Evolutionary conservation across 2,797 vertebrate species (phyloP), one percentile per base, ranked within the genome.

Genomic region (Galago senegalensis): DNA sequence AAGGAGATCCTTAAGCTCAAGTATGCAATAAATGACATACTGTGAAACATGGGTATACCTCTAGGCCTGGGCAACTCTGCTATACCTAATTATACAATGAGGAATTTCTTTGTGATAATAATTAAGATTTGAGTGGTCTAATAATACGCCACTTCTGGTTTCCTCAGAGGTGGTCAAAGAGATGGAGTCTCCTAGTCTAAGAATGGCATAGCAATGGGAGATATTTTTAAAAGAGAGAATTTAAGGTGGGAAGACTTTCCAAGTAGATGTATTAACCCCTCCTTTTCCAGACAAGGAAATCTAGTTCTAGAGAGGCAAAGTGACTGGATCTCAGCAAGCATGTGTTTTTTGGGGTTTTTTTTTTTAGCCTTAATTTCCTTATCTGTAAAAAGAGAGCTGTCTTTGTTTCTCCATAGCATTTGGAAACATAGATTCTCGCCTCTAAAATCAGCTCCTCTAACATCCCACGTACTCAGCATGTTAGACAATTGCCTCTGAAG

Each of bases 1-100:
- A 90, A 89, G 61, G 49, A 69, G 37, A 56, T 69, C 34, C 63
- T 88, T 46, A 89, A 90, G 61, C n/a, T 25, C 17, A 90, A 90
- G 17, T 79, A 77, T 29, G 21, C 31, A 93, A 21, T 60, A 93
- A 87, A 18, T 75, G 61, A 25, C 43, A 69, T 25, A 25, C n/a
- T 37, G 46, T 75, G 60, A 88, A 89, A 87, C 14, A 56, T 61
- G 21, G 7, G 11, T 63, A 43, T n/a, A 46, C n/a, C 87, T 82
- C 29, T 85, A 87, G 17, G 23, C 25, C 63, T 31, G 27, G 56
- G 58, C 29, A 87, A 43, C 23, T 65, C 25, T 43, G 10, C 16
- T 73, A 29, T 29, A 34, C 14, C 40, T 29, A 81, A 88, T 65
- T 77, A 84, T 29, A 70, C 16, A 20, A 21, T 27, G 11, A 87